These are phyloP conservation scores for Halisarca cf. caerulea DNA, from an alignment of 37 sponge, comb jelly and placozoan species.

Conservation along the genomic window DNA sequence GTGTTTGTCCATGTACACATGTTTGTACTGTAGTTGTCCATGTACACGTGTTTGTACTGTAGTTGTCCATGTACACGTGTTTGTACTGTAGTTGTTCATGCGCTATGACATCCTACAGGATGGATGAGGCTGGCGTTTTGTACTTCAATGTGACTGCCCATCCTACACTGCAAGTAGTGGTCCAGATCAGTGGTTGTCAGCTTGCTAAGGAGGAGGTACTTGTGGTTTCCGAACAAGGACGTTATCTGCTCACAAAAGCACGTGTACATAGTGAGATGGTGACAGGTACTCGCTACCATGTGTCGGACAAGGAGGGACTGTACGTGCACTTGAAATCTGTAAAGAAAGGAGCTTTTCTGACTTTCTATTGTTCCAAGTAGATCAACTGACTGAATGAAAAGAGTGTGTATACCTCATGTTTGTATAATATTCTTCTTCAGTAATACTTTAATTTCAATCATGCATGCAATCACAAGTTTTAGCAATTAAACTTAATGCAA, in stretches of 20 bases:
- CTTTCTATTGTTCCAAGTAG: not conserved
- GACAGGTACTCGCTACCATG: no score
- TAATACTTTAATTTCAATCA: no score
- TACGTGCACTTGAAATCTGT: not conserved
- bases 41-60: conserved; percentile 7
- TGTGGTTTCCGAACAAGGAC: no score
- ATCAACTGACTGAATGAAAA: no score
- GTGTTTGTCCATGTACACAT: conserved; percentile 14
- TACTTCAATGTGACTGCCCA: conserved; percentile 27
- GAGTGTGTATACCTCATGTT: no score
- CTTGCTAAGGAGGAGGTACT: not conserved
- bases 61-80: not conserved
- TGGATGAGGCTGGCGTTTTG: conserved; percentile 4
- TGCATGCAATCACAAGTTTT: no score
- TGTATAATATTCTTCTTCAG: no score
- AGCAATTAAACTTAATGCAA: no score
- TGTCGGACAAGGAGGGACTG: no score
- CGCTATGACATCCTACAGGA: not conserved
- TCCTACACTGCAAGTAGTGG: not conserved
- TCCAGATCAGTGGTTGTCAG: conserved; percentile 20
- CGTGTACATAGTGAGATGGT: no score
- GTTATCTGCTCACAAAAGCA: no score
- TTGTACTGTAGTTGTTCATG: not conserved
- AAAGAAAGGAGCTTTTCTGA: not conserved
- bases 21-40: conserved; percentile 1